Percentiles rank a stretch among this genome's conserved stretches.
Conservation (phyloP, 2,113 vertebrate species). For the Aythya baeri region DNA sequence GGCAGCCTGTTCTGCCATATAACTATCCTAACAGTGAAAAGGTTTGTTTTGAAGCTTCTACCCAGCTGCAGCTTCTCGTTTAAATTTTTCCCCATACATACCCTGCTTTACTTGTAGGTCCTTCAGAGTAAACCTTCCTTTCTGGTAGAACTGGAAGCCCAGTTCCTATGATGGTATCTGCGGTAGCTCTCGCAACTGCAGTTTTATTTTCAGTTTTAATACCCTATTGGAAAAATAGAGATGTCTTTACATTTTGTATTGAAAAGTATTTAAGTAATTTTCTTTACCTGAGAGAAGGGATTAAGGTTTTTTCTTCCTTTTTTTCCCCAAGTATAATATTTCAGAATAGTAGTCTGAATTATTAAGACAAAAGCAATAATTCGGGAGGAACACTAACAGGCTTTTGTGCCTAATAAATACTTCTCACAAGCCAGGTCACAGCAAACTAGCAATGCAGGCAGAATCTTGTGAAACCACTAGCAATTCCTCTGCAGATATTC, state of each 20-base stretch:
- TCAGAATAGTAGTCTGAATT: background rate
- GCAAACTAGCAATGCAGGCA: background rate
- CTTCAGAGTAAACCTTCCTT: constrained; percentile 19
- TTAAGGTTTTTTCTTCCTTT: background rate
- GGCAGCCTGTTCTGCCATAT: background rate
- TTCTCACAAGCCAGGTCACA: background rate
- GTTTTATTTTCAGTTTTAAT: constrained; percentile 27
- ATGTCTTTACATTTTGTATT: background rate
- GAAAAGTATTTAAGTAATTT: background rate
- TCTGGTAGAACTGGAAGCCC: constrained; percentile 1
- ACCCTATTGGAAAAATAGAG: constrained; percentile 67
- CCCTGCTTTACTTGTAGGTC: background rate
- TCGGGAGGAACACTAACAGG: background rate
- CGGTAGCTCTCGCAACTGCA: background rate
- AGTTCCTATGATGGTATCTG: constrained; percentile 38
- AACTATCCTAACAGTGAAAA: background rate
- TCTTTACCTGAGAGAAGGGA: background rate
- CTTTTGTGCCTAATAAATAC: background rate
- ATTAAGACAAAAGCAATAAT: background rate
- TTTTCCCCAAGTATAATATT: background rate
- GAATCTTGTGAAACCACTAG: background rate
- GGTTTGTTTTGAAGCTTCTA: background rate
- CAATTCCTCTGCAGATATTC: background rate
- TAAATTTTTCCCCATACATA: constrained; percentile 44
- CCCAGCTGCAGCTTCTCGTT: background rate